Conservation (phyloP, 1,140 invertebrate species). For the Tetraneura akinire region DNA sequence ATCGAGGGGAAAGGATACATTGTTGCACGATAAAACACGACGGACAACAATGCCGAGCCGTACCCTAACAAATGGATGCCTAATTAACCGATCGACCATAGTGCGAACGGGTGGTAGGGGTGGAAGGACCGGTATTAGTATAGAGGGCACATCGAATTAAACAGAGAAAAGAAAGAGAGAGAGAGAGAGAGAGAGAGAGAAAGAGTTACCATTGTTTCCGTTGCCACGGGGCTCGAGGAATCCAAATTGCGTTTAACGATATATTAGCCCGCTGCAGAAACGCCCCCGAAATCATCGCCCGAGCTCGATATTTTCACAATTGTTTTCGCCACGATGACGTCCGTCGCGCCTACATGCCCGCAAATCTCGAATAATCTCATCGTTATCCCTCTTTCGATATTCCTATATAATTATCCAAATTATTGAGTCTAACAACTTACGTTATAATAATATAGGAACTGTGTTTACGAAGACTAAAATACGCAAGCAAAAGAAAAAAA, state of each 20-base stretch:
- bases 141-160: slow-evolving; percentile 18
- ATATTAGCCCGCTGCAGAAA: slow-evolving; percentile 20
- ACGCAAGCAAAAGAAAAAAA: too few species aligned
- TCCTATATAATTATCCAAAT: too few species aligned
- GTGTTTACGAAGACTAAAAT: too few species aligned
- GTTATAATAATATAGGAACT: too few species aligned
- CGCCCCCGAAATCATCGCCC: slow-evolving; percentile 15
- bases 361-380: too few species aligned
- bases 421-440: too few species aligned
- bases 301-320: slow-evolving; percentile 17
- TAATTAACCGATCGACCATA: slow-evolving; percentile 46
- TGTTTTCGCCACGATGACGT: not conserved
- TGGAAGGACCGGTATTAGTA: not conserved
- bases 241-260: slow-evolving; percentile 38
- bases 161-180: too few species aligned
- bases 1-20: slow-evolving; percentile 24
- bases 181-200: too few species aligned
- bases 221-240: not conserved
- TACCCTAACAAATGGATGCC: slow-evolving; percentile 37
- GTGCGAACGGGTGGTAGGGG: not conserved
- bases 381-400: too few species aligned
- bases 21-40: slow-evolving; percentile 43
- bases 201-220: slow-evolving; percentile 36
- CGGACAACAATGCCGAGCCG: slow-evolving; percentile 44
- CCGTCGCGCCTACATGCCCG: too few species aligned